Evolutionary conservation across 2,888 invertebrate genomes (phyloP).

Genomic region (Ophion obscuratus): DNA sequence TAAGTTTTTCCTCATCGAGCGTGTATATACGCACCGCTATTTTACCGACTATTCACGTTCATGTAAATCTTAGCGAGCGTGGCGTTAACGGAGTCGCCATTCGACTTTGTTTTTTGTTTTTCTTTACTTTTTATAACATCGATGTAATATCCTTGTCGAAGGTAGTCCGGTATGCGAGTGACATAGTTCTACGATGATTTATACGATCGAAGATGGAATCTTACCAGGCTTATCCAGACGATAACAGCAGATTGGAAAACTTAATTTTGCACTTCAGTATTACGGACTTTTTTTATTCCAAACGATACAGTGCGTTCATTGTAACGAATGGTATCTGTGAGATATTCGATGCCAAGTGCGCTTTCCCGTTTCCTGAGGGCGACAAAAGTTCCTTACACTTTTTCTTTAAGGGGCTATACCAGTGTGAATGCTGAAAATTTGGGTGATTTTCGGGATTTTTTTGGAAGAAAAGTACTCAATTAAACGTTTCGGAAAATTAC

Average conservation of each 20-base stretch:
- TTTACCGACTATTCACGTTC: not conserved
- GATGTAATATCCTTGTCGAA: not conserved
- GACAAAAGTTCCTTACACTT: no score
- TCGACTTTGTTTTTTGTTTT: not conserved
- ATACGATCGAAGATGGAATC: not conserved
- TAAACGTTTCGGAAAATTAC: no score
- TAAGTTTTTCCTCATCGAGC: slow-evolving; percentile 19
- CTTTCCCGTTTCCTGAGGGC: no score
- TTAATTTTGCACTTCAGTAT: not conserved
- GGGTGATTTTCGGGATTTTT: no score
- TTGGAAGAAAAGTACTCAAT: no score
- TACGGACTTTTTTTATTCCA: not conserved
- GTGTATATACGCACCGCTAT: slow-evolving; percentile 1
- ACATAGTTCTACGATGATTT: slow-evolving; percentile 21
- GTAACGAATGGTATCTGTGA: not conserved
- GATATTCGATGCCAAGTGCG: no score
- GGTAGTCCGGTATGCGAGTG: not conserved
- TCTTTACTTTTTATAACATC: not conserved
- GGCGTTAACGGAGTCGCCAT: not conserved
- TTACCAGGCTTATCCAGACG: slow-evolving; percentile 13
- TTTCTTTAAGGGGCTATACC: no score
- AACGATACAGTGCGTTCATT: not conserved
- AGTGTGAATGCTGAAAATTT: no score
- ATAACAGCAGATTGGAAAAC: not conserved
- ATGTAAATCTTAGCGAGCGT: not conserved